Conservation (phyloP, 1,140 invertebrate species). For the Gerris buenoi region DNA sequence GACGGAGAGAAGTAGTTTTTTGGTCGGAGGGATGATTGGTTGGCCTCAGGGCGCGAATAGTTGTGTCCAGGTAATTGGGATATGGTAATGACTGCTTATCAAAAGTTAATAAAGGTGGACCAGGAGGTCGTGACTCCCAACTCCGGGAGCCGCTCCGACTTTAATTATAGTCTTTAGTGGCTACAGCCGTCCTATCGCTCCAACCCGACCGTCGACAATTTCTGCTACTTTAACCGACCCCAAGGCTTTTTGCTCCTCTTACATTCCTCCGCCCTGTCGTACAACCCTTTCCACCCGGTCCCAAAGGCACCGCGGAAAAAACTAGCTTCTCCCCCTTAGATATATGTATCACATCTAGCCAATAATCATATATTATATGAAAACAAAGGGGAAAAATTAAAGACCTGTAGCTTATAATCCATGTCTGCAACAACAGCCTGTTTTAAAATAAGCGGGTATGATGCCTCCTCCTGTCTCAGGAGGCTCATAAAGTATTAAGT, state of each 20-base stretch:
- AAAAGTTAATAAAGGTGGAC: conserved; percentile 14
- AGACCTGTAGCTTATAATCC: neutral
- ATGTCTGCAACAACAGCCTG: too few relatives aligned
- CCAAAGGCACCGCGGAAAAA: neutral
- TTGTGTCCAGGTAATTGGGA: conserved; percentile 15
- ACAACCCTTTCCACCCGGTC: neutral
- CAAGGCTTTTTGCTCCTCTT: conserved; percentile 7
- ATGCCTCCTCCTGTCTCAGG: neutral
- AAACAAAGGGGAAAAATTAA: neutral
- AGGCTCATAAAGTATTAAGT: neutral
- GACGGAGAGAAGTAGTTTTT: neutral
- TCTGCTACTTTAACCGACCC: conserved; percentile 17
- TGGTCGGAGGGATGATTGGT: conserved; percentile 2
- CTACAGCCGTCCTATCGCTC: conserved; percentile 13
- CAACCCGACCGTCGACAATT: conserved; percentile 10
- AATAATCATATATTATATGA: neutral
- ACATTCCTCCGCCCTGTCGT: neutral
- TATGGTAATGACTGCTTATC: conserved; percentile 18
- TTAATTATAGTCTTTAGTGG: conserved; percentile 17
- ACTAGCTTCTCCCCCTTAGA: neutral
- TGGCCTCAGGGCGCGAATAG: conserved; percentile 10
- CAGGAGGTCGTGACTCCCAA: conserved; percentile 14
- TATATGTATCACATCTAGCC: neutral
- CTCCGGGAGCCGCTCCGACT: conserved; percentile 12
- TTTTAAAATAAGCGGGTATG: neutral